These are phyloP conservation scores for Drosophila grimshawi DNA, from an alignment of 1,140 invertebrate genomes.

Conservation along the genomic window DNA sequence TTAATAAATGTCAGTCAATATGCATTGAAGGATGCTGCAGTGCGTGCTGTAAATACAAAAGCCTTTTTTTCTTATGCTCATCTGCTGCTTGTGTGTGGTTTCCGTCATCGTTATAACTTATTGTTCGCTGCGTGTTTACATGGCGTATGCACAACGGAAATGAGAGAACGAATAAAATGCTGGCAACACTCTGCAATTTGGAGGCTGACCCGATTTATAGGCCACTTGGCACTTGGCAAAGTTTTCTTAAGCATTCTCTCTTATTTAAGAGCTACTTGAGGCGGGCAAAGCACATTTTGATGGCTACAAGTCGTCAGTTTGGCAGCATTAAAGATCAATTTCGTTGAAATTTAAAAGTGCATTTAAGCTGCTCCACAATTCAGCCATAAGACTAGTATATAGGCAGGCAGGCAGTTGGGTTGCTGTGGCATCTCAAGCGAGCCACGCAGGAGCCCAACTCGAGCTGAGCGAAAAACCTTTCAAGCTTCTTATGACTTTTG, in stretches of 20 bases:
- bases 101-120: conserved; percentile 70
- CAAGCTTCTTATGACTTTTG: conserved; percentile 80
- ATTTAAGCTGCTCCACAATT: conserved; percentile 35
- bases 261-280: conserved; percentile 54
- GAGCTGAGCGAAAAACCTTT: conserved; percentile 67
- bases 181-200: conserved; percentile 8
- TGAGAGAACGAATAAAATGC: conserved; percentile 36
- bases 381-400: conserved; percentile 58
- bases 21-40: conserved; percentile 62
- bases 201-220: conserved; percentile 53
- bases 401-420: background rate
- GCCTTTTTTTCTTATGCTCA: background rate
- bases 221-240: conserved; percentile 44
- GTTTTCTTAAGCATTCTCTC: conserved; percentile 17
- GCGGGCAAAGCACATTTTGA: conserved; percentile 63
- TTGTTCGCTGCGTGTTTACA: conserved; percentile 67
- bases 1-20: conserved; percentile 77
- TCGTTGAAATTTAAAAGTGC: conserved; percentile 67
- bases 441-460: conserved; percentile 59
- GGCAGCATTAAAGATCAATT: conserved; percentile 73
- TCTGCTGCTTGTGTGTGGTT: conserved; percentile 4
- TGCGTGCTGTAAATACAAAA: conserved; percentile 72
- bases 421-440: conserved; percentile 31
- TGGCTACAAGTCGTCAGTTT: conserved; percentile 61
- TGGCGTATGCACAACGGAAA: conserved; percentile 71